Evolutionary conservation across 2,113 vertebrate species (phyloP).

Genomic region (Pelodiscus sinensis): DNA sequence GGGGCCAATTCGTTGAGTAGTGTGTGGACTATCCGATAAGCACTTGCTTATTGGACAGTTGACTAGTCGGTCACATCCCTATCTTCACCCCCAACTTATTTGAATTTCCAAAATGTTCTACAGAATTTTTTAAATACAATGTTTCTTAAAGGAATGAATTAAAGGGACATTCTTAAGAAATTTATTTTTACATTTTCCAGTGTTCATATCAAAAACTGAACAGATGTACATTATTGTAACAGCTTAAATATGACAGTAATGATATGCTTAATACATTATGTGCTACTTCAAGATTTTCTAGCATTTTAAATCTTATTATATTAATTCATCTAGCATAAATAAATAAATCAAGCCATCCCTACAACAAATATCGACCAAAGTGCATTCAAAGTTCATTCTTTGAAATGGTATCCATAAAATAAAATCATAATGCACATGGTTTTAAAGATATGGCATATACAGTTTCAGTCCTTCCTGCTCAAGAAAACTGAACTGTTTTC

Average conservation of each 20-base stretch:
- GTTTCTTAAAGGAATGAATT: neutral
- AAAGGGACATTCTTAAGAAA: neutral
- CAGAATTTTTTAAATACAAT: neutral
- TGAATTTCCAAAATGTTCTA: neutral
- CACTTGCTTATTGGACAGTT: too few species aligned
- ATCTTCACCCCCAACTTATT: neutral
- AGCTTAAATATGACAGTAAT: neutral
- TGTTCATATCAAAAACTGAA: neutral
- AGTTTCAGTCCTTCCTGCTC: neutral
- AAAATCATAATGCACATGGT: neutral
- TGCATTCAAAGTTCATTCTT: neutral
- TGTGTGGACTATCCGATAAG: too few species aligned
- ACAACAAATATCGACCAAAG: neutral
- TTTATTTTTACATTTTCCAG: neutral
- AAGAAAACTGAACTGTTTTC: neutral
- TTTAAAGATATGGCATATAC: neutral
- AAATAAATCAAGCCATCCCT: neutral
- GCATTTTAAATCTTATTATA: neutral
- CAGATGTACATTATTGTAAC: neutral
- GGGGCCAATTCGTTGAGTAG: too few species aligned
- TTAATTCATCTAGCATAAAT: neutral
- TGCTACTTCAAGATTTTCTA: neutral
- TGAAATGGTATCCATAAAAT: fast-evolving
- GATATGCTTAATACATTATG: neutral
- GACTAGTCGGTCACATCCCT: too few species aligned